Conservation (phyloP, 2,888 invertebrate species). For the Drosophila atroscutellata region DNA sequence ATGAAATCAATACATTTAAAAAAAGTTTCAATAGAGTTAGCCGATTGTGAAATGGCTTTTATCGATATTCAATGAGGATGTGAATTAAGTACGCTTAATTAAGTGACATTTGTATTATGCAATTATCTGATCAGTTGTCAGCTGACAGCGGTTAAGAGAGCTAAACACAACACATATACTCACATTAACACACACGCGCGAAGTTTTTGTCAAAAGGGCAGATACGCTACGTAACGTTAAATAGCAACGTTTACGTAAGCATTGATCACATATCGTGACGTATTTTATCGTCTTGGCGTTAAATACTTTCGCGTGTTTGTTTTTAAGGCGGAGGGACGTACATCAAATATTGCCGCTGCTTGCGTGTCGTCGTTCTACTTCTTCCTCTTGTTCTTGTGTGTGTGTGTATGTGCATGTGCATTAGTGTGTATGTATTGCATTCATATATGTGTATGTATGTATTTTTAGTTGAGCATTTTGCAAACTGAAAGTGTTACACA, state of each 20-base stretch:
- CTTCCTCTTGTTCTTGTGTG: background rate
- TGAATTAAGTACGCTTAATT: constrained; percentile 8
- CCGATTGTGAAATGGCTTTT: background rate
- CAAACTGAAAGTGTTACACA: constrained; percentile 1
- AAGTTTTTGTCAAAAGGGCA: constrained; percentile 45
- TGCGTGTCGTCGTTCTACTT: constrained; percentile 25
- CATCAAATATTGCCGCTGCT: constrained; percentile 39
- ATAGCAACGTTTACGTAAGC: constrained; percentile 61
- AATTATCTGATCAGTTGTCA: constrained; percentile 53
- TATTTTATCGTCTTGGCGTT: constrained; percentile 73
- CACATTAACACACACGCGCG: background rate
- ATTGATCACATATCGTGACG: constrained; percentile 64
- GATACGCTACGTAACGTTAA: constrained; percentile 19
- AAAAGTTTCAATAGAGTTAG: background rate
- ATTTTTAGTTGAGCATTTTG: constrained; percentile 19
- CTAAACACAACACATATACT: constrained; percentile 1
- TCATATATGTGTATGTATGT: background rate
- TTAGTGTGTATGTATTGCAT: background rate
- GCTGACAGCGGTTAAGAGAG: constrained; percentile 26
- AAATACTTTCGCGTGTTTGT: constrained; percentile 74
- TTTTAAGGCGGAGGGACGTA: constrained; percentile 41
- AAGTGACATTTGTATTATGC: constrained; percentile 29
- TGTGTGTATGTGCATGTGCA: constrained; percentile 10
- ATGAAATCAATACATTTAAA: background rate
- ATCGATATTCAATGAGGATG: background rate